A percentile compares a stretch with the other conserved stretches of the same genome.
These are phyloP conservation scores for Pollenia griseotomentosa DNA, from an alignment of 2,888 invertebrate species.

Conservation along the genomic window DNA sequence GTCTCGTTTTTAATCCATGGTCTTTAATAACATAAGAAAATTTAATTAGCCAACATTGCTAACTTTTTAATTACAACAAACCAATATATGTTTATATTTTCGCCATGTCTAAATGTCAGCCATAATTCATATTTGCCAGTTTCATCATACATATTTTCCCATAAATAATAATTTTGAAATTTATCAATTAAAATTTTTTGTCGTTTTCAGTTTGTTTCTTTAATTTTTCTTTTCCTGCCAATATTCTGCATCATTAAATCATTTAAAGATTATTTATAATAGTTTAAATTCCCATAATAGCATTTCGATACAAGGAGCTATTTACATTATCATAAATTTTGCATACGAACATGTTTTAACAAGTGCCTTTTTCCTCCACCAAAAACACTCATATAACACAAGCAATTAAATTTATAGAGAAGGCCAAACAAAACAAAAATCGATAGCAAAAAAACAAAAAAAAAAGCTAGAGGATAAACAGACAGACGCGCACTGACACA, in stretches of 20 bases:
- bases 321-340: constrained; percentile 63
- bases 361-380: constrained; percentile 26
- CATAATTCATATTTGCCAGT: constrained; percentile 7
- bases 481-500: not conserved
- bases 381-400: constrained; percentile 60
- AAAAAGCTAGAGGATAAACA: not conserved
- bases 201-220: not conserved
- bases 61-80: too few species aligned
- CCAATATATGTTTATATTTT: too few species aligned
- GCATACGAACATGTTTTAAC: constrained; percentile 56
- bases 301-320: constrained; percentile 59
- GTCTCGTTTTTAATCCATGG: not conserved
- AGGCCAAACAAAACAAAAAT: constrained; percentile 23
- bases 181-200: constrained; percentile 35
- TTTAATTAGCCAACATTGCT: not conserved
- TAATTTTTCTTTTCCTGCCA: constrained; percentile 10
- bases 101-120: not conserved
- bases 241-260: constrained; percentile 40
- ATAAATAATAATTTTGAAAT: constrained; percentile 39
- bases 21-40: not conserved
- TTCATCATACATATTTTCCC: not conserved
- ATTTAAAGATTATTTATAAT: constrained; percentile 65
- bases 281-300: constrained; percentile 60
- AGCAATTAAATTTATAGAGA: constrained; percentile 61
- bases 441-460: not conserved